Base-by-base conservation (phyloP, 2,797 vertebrate genomes). In the Rhabdomys pumilio region DNA sequence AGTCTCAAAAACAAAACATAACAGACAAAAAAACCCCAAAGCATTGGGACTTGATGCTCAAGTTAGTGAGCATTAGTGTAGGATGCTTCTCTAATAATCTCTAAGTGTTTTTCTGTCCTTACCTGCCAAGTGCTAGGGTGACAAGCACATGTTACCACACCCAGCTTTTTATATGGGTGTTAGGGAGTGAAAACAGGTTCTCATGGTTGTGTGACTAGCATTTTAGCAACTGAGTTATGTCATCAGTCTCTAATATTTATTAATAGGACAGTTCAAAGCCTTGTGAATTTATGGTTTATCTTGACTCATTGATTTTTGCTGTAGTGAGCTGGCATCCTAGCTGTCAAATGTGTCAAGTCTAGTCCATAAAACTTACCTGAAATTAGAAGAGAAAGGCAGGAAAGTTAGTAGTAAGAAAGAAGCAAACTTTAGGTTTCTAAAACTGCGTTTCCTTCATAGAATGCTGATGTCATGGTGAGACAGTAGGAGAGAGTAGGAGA, bases 201-300 rank as follows among this genome's bases (percentile, higher is more conserved):
- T n/a, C 10, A 47, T 47, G 17, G n/a, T 29, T 50, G 15, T 24
- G 29, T n/a, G 29, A 12, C 17, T 13, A n/a, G 44, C 44, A n/a
- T 65, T 50, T 53, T n/a, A 53, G 29, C 47, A 69, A 86, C 44
- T 86, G 31, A 50, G 31, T 44, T 53, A n/a, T 67, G 83, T 47
- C 20, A 13, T 12, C 41, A 24, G 44, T 14, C 38, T 63, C 83
- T 63, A 85, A 61, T 90, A 75, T 75, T 84, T 97, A 79, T 81
- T 91, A 95, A 90, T 50, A 81, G 44, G 88, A 53, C 31, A 85
- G 34, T 94, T 97, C 65, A n/a, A 87, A 73, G 53, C 44, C 11
- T 47, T 93, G 97, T 67, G n/a, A 87, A 79, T 96, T 92, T 95
- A 94, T 38, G 92, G 41, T 63, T 10, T 69, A 79, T 93, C 82